Base-by-base conservation (phyloP, 2,888 invertebrate genomes). In the Tiphia femorata region DNA sequence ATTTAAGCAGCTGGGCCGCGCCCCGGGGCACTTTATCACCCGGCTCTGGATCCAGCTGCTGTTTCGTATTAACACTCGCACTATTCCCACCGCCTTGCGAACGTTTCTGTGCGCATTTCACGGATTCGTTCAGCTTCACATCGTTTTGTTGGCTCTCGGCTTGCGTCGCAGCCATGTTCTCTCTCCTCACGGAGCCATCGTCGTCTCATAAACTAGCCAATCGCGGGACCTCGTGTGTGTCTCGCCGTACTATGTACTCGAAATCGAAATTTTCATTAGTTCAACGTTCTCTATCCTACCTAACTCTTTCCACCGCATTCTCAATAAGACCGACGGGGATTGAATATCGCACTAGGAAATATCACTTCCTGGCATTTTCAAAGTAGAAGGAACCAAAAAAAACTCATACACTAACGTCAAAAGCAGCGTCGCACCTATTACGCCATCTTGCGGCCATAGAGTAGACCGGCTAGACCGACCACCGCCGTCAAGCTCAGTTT, bases 81-180 rank as follows among this genome's bases (percentile, higher is more conserved):
- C 81, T 84, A 77, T 82, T 84, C 67, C 80, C 83, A 76, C 82
- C 81, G 76, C 80, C 78, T 77, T 83, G 82, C 72, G 83, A 75
- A 75, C 79, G 84, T 88, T 90, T 91, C 86, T 89, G 88, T 62
- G 68, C 73, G 66, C 69, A 72, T 71, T 71, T 72, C 70, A 71
- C 71, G 70, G 73, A 74, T 72, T 79, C 79, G 73, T 73, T 80
- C 68, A 73, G 72, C 74, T 81, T 81, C 74, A 81, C 81, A 88
- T 91, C 91, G 88, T 90, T 91, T 87, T 90, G 90, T 86, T 91
- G 91, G 87, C 90, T 89, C 88, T 91, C 91, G 86, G 91, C 90
- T 89, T 91, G 91, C 89, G 91, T 91, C 88, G 92, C 91, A 90
- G 92, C 92, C 92, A 92, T 92, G 89, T 91, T 91, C 78, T 77